These are phyloP conservation scores for Molossus molossus DNA, from an alignment of 2,797 vertebrate genomes.

Conservation along the genomic window DNA sequence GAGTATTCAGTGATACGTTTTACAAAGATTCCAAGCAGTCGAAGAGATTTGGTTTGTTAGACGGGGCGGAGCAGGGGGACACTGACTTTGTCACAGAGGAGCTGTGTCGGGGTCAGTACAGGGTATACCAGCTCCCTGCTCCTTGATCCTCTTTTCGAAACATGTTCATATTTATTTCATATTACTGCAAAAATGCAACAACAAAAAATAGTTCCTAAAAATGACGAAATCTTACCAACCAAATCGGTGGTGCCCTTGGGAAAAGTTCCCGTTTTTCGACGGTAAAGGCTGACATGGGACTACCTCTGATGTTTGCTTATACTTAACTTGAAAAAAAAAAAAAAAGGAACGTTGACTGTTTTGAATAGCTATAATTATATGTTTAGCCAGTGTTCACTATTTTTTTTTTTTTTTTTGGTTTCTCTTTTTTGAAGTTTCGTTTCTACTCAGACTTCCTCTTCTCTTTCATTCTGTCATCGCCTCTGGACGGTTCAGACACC, in stretches of 20 bases:
- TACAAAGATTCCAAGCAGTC: neutral
- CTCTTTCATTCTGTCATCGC: neutral
- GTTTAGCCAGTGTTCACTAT: slow-evolving; percentile 45
- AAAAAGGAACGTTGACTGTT: neutral
- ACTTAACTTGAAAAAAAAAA: slow-evolving; percentile 8
- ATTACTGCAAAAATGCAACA: neutral
- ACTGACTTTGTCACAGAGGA: slow-evolving; percentile 14
- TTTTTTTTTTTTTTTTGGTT: slow-evolving; percentile 36
- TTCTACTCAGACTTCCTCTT: slow-evolving; percentile 84
- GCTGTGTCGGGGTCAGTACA: neutral
- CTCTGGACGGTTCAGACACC: neutral
- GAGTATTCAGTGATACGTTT: neutral
- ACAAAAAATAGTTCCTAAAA: neutral
- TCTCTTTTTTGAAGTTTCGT: slow-evolving; percentile 80
- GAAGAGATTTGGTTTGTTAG: neutral
- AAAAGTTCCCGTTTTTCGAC: neutral
- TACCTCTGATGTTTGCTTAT: neutral
- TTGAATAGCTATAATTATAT: slow-evolving; percentile 60
- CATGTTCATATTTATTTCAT: neutral
- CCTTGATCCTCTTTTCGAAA: neutral
- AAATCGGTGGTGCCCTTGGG: neutral
- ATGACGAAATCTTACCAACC: neutral
- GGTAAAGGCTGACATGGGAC: neutral
- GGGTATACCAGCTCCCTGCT: neutral
- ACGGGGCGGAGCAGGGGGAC: neutral